Percentiles rank a stretch among this genome's conserved stretches.
Conservation (phyloP, 2,888 invertebrate genomes). For the Sialis lutaria region DNA sequence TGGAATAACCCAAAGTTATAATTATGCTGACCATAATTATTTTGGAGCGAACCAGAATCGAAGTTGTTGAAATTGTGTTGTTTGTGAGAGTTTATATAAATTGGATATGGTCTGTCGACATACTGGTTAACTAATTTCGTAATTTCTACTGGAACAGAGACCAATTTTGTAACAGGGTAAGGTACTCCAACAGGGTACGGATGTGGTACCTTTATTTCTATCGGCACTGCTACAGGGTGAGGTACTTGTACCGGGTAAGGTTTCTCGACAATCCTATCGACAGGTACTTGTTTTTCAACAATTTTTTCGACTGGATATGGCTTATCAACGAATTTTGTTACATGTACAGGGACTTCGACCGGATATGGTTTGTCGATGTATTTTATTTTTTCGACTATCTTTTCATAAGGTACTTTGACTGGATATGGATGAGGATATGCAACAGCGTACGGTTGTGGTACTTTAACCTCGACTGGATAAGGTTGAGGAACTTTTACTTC, state of each 20-base stretch:
- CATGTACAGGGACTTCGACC: slow-evolving; percentile 14
- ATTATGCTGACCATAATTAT: neutral
- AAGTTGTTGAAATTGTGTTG: slow-evolving; percentile 1
- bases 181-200: neutral
- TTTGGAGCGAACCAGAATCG: neutral
- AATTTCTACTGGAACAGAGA: neutral
- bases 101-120: neutral
- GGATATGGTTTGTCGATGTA: slow-evolving; percentile 14
- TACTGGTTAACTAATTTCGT: neutral
- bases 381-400: slow-evolving; percentile 9
- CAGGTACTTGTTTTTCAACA: neutral
- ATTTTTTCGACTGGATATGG: slow-evolving; percentile 10
- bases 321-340: slow-evolving; percentile 12
- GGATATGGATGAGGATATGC: slow-evolving; percentile 16
- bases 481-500: slow-evolving; percentile 11
- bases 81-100: neutral
- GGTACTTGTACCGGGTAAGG: neutral
- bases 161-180: neutral
- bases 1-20: too few species aligned
- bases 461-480: slow-evolving; percentile 12
- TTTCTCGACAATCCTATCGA: neutral
- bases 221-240: neutral
- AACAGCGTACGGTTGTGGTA: slow-evolving; percentile 13
- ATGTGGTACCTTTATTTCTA: neutral
- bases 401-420: slow-evolving; percentile 10